These are phyloP conservation scores for Tipula helvola DNA, from an alignment of 2,888 invertebrate genomes.

Conservation along the genomic window DNA sequence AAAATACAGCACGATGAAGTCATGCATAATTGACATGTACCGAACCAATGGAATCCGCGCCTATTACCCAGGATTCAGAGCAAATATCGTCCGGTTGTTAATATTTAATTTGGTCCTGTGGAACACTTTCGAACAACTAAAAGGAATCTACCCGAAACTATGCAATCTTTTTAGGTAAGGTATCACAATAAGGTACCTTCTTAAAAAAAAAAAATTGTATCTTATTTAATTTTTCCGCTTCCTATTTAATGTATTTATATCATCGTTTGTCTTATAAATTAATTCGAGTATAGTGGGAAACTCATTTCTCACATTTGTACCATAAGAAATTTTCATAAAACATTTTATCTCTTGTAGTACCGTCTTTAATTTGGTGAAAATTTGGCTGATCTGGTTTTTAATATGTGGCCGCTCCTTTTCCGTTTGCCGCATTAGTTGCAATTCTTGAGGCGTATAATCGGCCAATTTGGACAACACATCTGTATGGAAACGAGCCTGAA, in stretches of 20 bases:
- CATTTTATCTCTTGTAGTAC: background rate
- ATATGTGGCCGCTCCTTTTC: conserved; percentile 7
- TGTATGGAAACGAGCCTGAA: background rate
- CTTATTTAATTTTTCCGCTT: background rate
- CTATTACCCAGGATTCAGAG: conserved; percentile 55
- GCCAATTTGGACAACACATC: conserved; percentile 9
- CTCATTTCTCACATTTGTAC: background rate
- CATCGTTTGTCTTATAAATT: background rate
- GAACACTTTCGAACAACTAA: conserved; percentile 52
- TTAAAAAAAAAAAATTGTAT: background rate
- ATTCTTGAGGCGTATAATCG: conserved; percentile 7
- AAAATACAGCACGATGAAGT: conserved; percentile 44
- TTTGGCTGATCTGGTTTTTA: conserved; percentile 6
- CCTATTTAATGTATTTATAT: background rate
- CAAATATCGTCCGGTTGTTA: conserved; percentile 49
- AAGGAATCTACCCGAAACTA: conserved; percentile 21
- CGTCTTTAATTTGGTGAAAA: conserved; percentile 4
- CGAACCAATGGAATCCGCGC: conserved; percentile 42
- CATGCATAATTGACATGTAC: conserved; percentile 43
- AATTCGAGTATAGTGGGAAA: conserved; percentile 10
- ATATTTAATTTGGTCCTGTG: conserved; percentile 57
- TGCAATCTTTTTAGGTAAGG: too few relatives aligned
- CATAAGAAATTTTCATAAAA: conserved; percentile 10
- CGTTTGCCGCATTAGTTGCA: background rate
- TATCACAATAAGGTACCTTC: background rate